Evolutionary conservation across 2,113 vertebrate species (phyloP), one percentile per base, ranked within the genome.

Genomic region (Archilochus colubris): DNA sequence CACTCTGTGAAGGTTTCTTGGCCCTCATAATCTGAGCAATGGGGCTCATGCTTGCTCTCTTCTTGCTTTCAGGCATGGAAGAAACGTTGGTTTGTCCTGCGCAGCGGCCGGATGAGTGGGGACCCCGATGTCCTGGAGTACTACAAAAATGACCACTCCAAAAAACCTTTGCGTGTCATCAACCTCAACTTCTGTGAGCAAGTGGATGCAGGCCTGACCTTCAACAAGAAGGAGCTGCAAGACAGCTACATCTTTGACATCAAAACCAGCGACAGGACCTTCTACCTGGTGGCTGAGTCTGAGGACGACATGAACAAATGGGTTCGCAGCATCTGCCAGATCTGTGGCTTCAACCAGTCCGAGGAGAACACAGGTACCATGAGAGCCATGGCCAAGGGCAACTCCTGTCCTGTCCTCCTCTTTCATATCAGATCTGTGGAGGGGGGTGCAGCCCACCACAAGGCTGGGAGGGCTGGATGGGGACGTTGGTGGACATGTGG

Each of bases 261-360:
- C 98, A 99, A 99, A 97, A 99, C 99, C 31, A 98, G 98, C 0
- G 99, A 99, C 86, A 98, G 99, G 87, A 99, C 99, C 89, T 99
- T 99, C 94, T 99, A 99, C 92, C 98, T 99, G 63, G 99, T 99
- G 82, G 99, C 99, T 0, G 99, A 99, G 96, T 99, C 99, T 0
- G 99, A 99, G 93, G 99, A 99, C 10, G 99, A 99, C 83, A 99
- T 99, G 99, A 99, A 99, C 96, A 99, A 99, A 93, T 99, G 99
- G 99, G 99, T 99, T 44, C 98, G 99, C 91, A 98, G 99, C 93
- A 99, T 99, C 97, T 99, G 99, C 95, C 99, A 99, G 97, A 99
- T 99, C 87, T 99, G 99, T 38, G 99, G 99, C 73, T 99, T 99
- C 98, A 99, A 99, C 97, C 99, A 99, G 95, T 99, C 99, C 0